These are phyloP conservation scores for Leucophora obtusa DNA, from an alignment of 2,888 invertebrate genomes.

Conservation along the genomic window DNA sequence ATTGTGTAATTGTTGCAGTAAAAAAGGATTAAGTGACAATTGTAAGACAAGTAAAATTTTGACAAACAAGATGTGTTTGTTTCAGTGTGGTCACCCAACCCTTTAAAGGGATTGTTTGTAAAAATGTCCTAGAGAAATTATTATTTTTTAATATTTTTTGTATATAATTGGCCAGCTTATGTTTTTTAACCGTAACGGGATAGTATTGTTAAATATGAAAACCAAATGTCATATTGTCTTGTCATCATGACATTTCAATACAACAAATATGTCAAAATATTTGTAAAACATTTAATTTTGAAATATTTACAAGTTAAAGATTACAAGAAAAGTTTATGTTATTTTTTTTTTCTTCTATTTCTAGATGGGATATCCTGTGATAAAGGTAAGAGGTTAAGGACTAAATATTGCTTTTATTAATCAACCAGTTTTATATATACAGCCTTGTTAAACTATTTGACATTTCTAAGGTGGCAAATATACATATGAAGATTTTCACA, in stretches of 20 bases:
- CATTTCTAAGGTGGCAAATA: neutral
- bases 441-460: constrained; percentile 27
- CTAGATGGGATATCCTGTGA: neutral
- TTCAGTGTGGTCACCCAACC: constrained; percentile 44
- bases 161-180: neutral
- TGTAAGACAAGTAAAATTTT: constrained; percentile 10
- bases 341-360: neutral
- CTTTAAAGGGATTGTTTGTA: constrained; percentile 19
- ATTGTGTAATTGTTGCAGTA: neutral
- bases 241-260: constrained; percentile 54
- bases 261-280: constrained; percentile 16
- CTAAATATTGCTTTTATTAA: neutral
- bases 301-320: neutral
- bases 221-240: constrained; percentile 19
- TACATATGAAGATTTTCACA: too few species aligned
- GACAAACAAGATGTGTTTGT: constrained; percentile 8
- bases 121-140: neutral
- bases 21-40: constrained; percentile 47
- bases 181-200: neutral
- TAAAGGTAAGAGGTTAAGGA: constrained; percentile 22
- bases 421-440: neutral
- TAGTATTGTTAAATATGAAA: neutral
- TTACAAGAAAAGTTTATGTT: neutral
- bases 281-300: neutral
- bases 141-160: neutral